Percentiles rank a stretch among this genome's conserved stretches.
phyloP scores from a whole-genome alignment of 2,113 vertebrate species.

The Rhinolophus sinicus region DNA sequence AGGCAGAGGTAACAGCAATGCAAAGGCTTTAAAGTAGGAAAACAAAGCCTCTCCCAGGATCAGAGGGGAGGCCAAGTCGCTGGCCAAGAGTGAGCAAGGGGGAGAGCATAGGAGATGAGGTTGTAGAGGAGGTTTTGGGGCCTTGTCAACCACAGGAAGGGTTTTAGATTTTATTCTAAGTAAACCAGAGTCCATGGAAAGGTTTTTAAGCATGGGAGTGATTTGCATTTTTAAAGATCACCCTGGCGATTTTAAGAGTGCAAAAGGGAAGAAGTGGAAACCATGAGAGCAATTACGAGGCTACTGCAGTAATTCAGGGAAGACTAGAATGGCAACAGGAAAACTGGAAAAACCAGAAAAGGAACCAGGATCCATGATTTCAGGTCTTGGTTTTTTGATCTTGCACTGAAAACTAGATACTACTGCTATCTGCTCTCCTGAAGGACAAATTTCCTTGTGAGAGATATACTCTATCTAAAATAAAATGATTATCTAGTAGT shows the following conservation, averaged over 20 bases:
- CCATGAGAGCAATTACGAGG: neutral
- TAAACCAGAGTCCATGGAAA: neutral
- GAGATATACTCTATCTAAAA: slow-evolving; percentile 5
- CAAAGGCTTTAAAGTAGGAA: neutral
- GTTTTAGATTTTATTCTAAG: slow-evolving; percentile 8
- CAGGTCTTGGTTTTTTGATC: neutral
- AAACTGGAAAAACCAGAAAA: slow-evolving; percentile 20
- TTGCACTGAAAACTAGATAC: neutral
- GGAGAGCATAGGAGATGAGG: neutral
- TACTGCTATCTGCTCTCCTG: neutral
- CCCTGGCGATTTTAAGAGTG: neutral
- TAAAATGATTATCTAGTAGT: neutral
- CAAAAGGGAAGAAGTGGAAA: slow-evolving; percentile 1
- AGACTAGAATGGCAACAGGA: neutral
- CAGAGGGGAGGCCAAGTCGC: neutral
- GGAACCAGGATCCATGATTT: neutral
- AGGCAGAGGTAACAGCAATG: neutral
- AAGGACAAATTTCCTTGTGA: slow-evolving; percentile 16
- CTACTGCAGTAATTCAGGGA: neutral
- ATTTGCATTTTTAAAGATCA: neutral
- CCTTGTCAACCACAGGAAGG: neutral
- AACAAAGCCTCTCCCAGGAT: neutral
- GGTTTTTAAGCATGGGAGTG: neutral
- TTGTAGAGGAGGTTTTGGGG: neutral
- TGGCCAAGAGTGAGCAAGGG: neutral